Evolutionary conservation across 2,888 invertebrate species (phyloP).

Genomic region (Rhimphoctona megacephalus): DNA sequence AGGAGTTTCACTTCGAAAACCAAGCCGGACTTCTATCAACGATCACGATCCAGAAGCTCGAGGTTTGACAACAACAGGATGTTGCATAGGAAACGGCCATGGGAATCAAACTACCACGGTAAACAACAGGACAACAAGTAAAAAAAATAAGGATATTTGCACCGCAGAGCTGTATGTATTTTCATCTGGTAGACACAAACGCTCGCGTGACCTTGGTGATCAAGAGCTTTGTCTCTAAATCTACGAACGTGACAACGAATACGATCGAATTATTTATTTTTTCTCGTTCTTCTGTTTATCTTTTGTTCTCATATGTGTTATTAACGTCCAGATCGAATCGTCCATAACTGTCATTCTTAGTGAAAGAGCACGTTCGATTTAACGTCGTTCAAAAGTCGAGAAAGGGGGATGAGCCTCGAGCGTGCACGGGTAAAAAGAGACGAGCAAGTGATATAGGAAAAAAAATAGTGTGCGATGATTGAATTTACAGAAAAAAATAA

Average conservation of each 20-base stretch:
- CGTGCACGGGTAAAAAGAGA: not conserved
- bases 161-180: slow-evolving; percentile 75
- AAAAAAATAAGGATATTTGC: slow-evolving; percentile 63
- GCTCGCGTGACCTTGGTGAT: slow-evolving; percentile 63
- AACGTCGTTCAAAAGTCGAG: not conserved
- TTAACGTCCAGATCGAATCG: not conserved
- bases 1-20: slow-evolving; percentile 75
- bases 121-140: slow-evolving; percentile 62
- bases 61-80: slow-evolving; percentile 66
- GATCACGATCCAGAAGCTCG: slow-evolving; percentile 65
- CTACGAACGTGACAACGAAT: slow-evolving; percentile 27
- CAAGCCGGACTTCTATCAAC: slow-evolving; percentile 70
- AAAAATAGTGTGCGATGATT: not conserved
- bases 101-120: slow-evolving; percentile 59
- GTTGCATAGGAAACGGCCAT: slow-evolving; percentile 70
- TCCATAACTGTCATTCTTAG: not conserved
- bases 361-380: not conserved
- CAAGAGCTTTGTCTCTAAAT: slow-evolving; percentile 76
- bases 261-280: not conserved
- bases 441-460: not conserved
- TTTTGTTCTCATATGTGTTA: not conserved
- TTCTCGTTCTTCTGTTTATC: not conserved
- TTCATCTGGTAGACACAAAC: slow-evolving; percentile 73
- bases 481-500: not conserved
- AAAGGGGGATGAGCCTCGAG: not conserved